Conservation (phyloP, 2,888 invertebrate genomes). For the Caenorhabditis doughertyi region DNA sequence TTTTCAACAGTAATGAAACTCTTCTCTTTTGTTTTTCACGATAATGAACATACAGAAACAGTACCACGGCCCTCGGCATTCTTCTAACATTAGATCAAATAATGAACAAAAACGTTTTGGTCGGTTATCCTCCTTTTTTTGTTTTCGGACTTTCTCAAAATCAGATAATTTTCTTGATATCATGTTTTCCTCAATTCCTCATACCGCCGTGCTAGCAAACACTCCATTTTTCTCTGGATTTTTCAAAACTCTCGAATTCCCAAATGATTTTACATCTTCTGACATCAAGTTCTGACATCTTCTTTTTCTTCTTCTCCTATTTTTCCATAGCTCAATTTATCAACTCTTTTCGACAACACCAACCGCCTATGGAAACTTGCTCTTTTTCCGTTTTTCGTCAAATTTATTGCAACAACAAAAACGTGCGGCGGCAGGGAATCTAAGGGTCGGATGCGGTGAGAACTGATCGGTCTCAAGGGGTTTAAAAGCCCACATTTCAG, state of each 20-base stretch:
- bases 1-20: too few species aligned
- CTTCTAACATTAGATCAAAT: too few species aligned
- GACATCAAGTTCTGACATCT: constrained; percentile 43
- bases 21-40: too few species aligned
- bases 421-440: constrained; percentile 30
- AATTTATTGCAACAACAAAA: constrained; percentile 52
- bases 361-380: constrained; percentile 21
- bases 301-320: constrained; percentile 18
- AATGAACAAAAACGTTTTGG: too few species aligned
- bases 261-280: constrained; percentile 37
- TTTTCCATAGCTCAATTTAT: constrained; percentile 49
- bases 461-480: constrained; percentile 52
- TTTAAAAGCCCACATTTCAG: constrained; percentile 45
- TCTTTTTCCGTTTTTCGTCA: constrained; percentile 50
- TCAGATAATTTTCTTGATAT: not conserved
- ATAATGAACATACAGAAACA: too few species aligned
- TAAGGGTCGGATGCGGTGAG: constrained; percentile 7
- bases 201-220: not conserved
- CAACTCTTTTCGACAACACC: constrained; percentile 44
- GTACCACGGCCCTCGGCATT: too few species aligned
- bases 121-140: too few species aligned
- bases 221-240: constrained; percentile 20
- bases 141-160: not conserved
- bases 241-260: constrained; percentile 19
- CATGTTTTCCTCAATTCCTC: not conserved